Evolutionary conservation across 2,797 vertebrate species (phyloP), one percentile per base, ranked within the genome.

Genomic region (Esox lucius): DNA sequence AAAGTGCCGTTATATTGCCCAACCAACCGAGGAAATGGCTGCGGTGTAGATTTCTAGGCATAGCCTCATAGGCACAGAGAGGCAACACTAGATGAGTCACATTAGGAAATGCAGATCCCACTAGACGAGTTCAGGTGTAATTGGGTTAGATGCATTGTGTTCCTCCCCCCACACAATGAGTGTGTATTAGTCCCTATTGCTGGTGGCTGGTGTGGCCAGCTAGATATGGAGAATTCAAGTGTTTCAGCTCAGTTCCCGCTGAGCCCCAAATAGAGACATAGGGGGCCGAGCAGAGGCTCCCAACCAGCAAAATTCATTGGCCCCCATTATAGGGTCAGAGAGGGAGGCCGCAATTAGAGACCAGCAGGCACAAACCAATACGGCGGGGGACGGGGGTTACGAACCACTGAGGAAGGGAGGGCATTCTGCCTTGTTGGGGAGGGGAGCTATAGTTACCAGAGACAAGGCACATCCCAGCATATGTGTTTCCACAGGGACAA

Each of bases 281-380:
- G 19, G 53, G n/a, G 53, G n/a, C 42, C 1, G 8, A 46, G 42
- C 53, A 59, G 53, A 6, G 61, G 87, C 85, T 89, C 84, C 87
- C 84, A 82, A 84, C 85, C 84, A 89, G 88, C 83, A 83, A 76
- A 88, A 91, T 88, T 87, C 80, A 87, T 87, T 91, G 90, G 85
- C 88, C 85, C 87, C 87, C 73, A 88, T 92, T 89, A 86, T 79
- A 72, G 74, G 81, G 83, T 87, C 85, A 83, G 83, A 72, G 84
- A 74, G 35, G 76, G 9, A 46, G 72, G 4, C 46, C 68, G 66
- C 68, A 46, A 33, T 48, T 24, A 28, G 19, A 4, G 64, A 65
- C 53, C 64, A 42, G 70, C 13, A 1, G 16, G 22, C 19, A 39
- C 42, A 26, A 31, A 49, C 71, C 17, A 22, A 33, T 17, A 66